Conservation (phyloP, 1,140 invertebrate species). For the Drosophila bocqueti region DNA sequence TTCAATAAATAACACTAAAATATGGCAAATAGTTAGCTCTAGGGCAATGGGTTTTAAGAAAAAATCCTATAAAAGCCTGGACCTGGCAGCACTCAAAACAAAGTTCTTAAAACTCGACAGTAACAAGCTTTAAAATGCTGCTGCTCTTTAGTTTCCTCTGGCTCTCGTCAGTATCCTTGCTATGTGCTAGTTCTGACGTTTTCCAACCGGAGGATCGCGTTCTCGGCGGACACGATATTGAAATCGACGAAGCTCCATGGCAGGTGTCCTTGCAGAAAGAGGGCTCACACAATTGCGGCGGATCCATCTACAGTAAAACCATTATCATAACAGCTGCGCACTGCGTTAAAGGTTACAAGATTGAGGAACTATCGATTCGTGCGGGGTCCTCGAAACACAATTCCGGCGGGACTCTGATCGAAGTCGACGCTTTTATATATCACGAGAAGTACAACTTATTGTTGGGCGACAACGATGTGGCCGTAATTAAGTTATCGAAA, state of each 20-base stretch:
- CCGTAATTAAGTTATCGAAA: background rate
- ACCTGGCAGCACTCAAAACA: background rate
- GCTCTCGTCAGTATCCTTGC: background rate
- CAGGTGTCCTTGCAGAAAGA: constrained; percentile 86
- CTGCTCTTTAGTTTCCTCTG: background rate
- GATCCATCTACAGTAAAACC: constrained; percentile 85
- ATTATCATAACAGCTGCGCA: constrained; percentile 87
- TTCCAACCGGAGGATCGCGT: constrained; percentile 8
- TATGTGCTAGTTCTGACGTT: background rate
- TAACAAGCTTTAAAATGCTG: background rate
- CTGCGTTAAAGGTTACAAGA: constrained; percentile 61
- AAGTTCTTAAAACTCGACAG: background rate
- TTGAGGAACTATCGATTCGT: background rate
- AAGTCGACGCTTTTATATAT: background rate
- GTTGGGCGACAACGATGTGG: background rate
- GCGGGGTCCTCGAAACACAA: constrained; percentile 26
- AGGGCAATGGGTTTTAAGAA: no score
- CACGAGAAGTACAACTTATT: background rate
- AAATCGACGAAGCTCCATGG: constrained; percentile 86
- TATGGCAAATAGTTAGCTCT: no score
- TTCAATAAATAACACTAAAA: background rate
- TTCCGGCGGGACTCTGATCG: constrained; percentile 1
- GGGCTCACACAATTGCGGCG: constrained; percentile 85
- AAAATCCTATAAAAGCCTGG: background rate
- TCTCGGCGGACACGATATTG: constrained; percentile 41